phyloP scores from a whole-genome alignment of 2,888 invertebrate genomes.

The Campoplex nolae region DNA sequence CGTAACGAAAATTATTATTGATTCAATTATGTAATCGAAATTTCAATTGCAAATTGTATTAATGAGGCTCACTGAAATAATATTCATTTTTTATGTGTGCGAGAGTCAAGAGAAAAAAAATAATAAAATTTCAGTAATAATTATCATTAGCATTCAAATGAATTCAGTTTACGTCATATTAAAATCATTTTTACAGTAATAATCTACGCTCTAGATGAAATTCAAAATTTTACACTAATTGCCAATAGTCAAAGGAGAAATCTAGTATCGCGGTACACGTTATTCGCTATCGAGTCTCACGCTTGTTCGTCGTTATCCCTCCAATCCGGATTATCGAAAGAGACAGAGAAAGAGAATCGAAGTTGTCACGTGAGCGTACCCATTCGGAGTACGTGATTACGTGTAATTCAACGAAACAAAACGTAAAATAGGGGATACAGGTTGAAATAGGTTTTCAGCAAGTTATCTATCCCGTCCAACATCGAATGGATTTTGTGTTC shows the following conservation, averaged over 20 bases:
- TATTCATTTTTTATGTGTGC: background rate
- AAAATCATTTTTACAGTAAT: too few species aligned
- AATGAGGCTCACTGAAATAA: background rate
- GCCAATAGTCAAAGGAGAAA: background rate
- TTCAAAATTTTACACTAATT: background rate
- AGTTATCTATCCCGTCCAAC: conserved; percentile 9
- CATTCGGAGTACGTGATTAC: background rate
- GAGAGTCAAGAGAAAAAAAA: too few species aligned
- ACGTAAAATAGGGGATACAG: background rate
- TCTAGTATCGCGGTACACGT: background rate
- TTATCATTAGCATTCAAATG: too few species aligned
- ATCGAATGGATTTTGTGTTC: background rate
- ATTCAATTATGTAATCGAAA: background rate
- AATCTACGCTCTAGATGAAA: background rate
- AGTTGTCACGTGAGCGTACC: background rate
- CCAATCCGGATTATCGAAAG: background rate
- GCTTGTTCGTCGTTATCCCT: background rate
- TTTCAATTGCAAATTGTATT: background rate
- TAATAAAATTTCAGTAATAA: too few species aligned
- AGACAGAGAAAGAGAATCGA: background rate
- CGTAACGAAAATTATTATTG: background rate
- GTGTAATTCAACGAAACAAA: background rate
- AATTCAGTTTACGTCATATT: too few species aligned
- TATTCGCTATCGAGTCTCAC: background rate
- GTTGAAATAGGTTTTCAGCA: conserved; percentile 16